Percentiles rank a stretch among this genome's conserved stretches.
phyloP scores from a whole-genome alignment of 2,797 vertebrate species.

The Myotis myotis region DNA sequence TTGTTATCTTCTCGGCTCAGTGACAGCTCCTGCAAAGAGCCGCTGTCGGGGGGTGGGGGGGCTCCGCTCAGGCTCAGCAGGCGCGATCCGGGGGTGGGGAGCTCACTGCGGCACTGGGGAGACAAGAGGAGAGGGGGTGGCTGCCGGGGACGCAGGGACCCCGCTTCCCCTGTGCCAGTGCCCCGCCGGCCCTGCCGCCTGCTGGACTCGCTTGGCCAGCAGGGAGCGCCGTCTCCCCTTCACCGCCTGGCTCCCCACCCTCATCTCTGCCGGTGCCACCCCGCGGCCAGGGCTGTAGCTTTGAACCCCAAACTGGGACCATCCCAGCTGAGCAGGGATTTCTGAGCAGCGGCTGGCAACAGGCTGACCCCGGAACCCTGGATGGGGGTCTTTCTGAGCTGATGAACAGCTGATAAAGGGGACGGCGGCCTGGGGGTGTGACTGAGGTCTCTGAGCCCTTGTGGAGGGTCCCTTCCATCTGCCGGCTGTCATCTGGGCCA shows the following conservation, averaged over 20 bases:
- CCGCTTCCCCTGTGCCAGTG: neutral
- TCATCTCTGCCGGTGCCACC: neutral
- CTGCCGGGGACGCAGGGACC: neutral
- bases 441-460: neutral
- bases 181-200: neutral
- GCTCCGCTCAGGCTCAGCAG: neutral
- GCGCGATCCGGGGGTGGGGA: neutral
- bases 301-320: neutral
- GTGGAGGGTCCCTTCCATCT: neutral
- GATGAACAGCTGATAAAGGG: neutral
- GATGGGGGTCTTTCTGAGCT: neutral
- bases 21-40: neutral
- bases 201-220: neutral
- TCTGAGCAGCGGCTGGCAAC: neutral
- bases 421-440: neutral
- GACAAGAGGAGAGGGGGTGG: neutral
- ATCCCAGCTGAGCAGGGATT: neutral
- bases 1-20: neutral
- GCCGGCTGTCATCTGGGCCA: neutral
- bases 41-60: neutral
- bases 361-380: neutral
- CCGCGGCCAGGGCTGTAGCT: neutral
- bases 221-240: neutral
- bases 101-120: constrained; percentile 65
- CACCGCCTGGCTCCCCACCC: neutral